Base-by-base conservation (phyloP, 2,113 vertebrate species). In the Oreotrochilus melanogaster region DNA sequence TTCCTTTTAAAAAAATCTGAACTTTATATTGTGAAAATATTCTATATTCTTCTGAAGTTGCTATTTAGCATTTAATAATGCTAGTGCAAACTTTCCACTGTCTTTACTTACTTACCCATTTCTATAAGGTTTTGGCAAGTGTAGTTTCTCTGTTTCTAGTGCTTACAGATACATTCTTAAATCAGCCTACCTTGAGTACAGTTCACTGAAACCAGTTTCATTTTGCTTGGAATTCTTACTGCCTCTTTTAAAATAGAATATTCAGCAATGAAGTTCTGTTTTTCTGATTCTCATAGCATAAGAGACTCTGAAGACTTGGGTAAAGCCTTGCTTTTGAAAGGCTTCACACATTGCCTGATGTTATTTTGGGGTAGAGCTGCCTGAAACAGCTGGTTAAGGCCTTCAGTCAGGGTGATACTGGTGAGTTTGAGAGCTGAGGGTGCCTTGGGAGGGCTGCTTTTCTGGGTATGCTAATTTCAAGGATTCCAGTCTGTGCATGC, bases 331-430 rank as follows among this genome's bases (percentile, higher is more conserved):
- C 24, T 7, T 24, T 37, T 17, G 10, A 10, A 73, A 54, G 37
- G 18, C 43, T 14, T 61, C 30, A 27, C 7, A 6, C 1, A 3
- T 48, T 35, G 6, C 22, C 9, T 7, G 8, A 18, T 33, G 28
- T 31, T 65, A 1, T 11, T 65, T 28, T 11, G 11, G 0, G 0
- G 25, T 62, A 81, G 28, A 67, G 58, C 12, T 22, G 19, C 10
- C 22, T 71, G 81, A 73, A 85, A 42, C 28, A 33, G 9, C 43
- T 54, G 18, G 8, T 25, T 14, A 11, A 62, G 48, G 65, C 37
- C 47, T 74, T 48, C 5, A 4, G 6, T 71, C 5, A 30, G 9
- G 33, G n/a, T 7, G 13, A 2, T 71, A n/a, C 25, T 65, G 58
- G 54, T 39, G 72, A 51, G 10, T 50, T 66, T 39, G 39, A 39